These are phyloP conservation scores for Polyommatus icarus DNA, from an alignment of 2,888 invertebrate genomes.

Conservation along the genomic window DNA sequence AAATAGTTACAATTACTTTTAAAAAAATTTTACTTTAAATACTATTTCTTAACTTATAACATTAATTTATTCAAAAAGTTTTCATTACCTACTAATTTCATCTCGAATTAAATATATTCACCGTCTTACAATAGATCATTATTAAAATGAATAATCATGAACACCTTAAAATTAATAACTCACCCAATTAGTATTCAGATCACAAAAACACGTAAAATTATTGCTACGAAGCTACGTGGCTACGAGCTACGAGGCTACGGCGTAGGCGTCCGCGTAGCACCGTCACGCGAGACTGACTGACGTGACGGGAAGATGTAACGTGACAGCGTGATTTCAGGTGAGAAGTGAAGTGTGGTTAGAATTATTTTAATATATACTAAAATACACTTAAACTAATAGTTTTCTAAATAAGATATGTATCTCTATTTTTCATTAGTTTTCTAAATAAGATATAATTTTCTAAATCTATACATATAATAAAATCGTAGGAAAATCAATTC, in stretches of 20 bases:
- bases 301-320: constrained; percentile 37
- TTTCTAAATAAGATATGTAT: too few relatives aligned
- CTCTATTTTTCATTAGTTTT: too few relatives aligned
- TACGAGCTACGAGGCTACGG: constrained; percentile 44
- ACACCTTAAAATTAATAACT: not conserved
- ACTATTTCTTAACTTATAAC: too few relatives aligned
- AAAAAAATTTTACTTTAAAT: too few relatives aligned
- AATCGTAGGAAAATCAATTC: too few relatives aligned
- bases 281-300: constrained; percentile 56
- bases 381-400: too few relatives aligned
- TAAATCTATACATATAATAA: too few relatives aligned
- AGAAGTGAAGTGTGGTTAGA: constrained; percentile 32
- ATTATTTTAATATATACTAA: too few relatives aligned
- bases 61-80: too few relatives aligned
- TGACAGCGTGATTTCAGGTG: constrained; percentile 35
- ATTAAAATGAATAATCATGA: not conserved
- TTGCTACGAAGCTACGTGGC: constrained; percentile 25
- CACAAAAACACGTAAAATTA: constrained; percentile 6
- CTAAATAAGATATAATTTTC: too few relatives aligned
- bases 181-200: constrained; percentile 10
- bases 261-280: constrained; percentile 60
- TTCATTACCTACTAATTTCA: not conserved
- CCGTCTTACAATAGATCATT: not conserved
- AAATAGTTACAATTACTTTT: too few relatives aligned
- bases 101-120: not conserved